Evolutionary conservation across 2,888 invertebrate genomes (phyloP).

Genomic region (Oligia fasciuncula): DNA sequence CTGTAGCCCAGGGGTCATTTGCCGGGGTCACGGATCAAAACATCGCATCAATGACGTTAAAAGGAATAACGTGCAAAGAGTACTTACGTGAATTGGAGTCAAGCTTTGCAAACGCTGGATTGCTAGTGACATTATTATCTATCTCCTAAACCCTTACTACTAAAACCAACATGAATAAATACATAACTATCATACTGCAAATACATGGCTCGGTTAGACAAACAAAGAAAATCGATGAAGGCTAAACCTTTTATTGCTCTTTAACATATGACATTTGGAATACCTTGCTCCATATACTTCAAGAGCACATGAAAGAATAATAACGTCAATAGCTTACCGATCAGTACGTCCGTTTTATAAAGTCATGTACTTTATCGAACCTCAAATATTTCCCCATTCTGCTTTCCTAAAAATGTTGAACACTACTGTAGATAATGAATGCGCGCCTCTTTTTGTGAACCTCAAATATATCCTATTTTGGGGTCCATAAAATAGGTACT

Average conservation of each 20-base stretch:
- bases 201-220: not conserved
- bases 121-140: not conserved
- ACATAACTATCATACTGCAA: not conserved
- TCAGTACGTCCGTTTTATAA: not conserved
- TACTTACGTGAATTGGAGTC: not conserved
- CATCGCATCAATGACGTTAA: too few relatives aligned
- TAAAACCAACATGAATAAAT: not conserved
- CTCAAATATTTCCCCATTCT: not conserved
- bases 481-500: not conserved
- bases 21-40: too few relatives aligned
- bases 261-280: conserved; percentile 3
- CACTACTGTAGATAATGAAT: not conserved
- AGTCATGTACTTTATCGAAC: not conserved
- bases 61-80: too few relatives aligned
- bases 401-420: not conserved
- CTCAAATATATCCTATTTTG: not conserved
- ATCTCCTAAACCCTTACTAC: too few relatives aligned
- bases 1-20: too few relatives aligned
- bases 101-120: not conserved
- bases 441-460: not conserved
- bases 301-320: conserved; percentile 33
- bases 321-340: conserved; percentile 7
- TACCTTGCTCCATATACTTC: conserved; percentile 4
- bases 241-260: not conserved
- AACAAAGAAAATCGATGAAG: conserved; percentile 27